Evolutionary conservation across 2,888 invertebrate species (phyloP).

Genomic region (Hipparchia semele): DNA sequence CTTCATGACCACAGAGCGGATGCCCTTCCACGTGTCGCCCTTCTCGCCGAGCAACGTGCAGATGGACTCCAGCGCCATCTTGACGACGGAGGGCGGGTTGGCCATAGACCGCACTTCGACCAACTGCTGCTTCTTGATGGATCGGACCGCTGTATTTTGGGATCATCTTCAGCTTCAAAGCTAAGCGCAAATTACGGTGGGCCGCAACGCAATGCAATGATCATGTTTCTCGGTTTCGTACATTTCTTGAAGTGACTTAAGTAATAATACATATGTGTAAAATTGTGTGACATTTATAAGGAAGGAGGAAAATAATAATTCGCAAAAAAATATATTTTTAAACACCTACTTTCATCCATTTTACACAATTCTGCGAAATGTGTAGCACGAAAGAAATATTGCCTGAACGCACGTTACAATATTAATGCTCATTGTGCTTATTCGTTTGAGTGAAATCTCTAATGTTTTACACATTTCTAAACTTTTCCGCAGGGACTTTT

Average conservation of each 20-base stretch:
- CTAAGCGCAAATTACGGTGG: conserved; percentile 44
- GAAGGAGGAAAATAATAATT: no score
- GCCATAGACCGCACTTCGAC: conserved; percentile 97
- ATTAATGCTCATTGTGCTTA: no score
- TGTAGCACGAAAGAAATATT: no score
- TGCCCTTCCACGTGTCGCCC: conserved; percentile 96
- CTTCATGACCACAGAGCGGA: conserved; percentile 94
- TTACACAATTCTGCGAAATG: no score
- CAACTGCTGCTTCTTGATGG: conserved; percentile 97
- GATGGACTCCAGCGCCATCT: conserved; percentile 96
- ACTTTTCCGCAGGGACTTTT: no score
- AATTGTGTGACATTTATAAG: no score
- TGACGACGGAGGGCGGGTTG: conserved; percentile 96
- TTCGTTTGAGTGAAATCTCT: no score
- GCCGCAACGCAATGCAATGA: conserved; percentile 17
- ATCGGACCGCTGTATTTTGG: conserved; percentile 90
- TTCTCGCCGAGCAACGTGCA: conserved; percentile 96
- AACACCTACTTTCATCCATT: no score
- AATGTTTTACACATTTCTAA: no score
- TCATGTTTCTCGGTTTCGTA: neutral
- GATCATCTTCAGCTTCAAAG: conserved; percentile 55
- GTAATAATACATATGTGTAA: no score
- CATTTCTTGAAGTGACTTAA: neutral
- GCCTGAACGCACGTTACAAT: no score
- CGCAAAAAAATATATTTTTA: no score